phyloP scores from a whole-genome alignment of 2,888 invertebrate species.

The Meiosimyza platycephala region DNA sequence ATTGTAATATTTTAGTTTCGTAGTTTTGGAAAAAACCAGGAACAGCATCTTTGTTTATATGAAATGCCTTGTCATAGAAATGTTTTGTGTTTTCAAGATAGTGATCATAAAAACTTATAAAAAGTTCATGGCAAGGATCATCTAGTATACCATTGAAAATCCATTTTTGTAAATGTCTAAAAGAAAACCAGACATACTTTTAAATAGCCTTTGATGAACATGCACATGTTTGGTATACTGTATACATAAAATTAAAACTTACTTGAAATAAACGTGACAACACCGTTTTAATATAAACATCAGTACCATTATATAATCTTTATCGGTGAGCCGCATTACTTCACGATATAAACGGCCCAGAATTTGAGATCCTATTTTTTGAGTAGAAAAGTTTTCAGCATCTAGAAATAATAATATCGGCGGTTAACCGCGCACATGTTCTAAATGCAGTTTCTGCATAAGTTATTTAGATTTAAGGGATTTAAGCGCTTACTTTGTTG shows the following conservation, averaged over 20 bases:
- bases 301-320: slow-evolving; percentile 58
- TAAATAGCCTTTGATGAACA: too few relatives aligned
- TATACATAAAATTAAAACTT: slow-evolving; percentile 24
- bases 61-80: slow-evolving; percentile 64
- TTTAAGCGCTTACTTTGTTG: too few relatives aligned
- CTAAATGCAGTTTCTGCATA: too few relatives aligned
- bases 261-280: slow-evolving; percentile 64
- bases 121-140: slow-evolving; percentile 86
- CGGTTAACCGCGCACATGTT: too few relatives aligned
- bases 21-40: slow-evolving; percentile 77
- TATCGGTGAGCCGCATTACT: slow-evolving; percentile 58
- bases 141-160: slow-evolving; percentile 86
- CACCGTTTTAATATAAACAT: slow-evolving; percentile 61
- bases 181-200: slow-evolving; percentile 2
- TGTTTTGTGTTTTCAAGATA: slow-evolving; percentile 62
- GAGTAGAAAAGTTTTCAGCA: slow-evolving; percentile 44
- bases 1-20: slow-evolving; percentile 75
- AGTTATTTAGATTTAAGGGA: too few relatives aligned
- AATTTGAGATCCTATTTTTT: slow-evolving; percentile 59
- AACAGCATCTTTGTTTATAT: slow-evolving; percentile 64
- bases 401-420: slow-evolving; percentile 44
- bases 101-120: slow-evolving; percentile 70
- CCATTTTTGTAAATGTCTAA: slow-evolving; percentile 77
- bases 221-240: too few relatives aligned
- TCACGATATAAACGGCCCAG: slow-evolving; percentile 61